These are phyloP conservation scores for Pinctada fucata DNA, from an alignment of 2,888 invertebrate species.

Conservation along the genomic window DNA sequence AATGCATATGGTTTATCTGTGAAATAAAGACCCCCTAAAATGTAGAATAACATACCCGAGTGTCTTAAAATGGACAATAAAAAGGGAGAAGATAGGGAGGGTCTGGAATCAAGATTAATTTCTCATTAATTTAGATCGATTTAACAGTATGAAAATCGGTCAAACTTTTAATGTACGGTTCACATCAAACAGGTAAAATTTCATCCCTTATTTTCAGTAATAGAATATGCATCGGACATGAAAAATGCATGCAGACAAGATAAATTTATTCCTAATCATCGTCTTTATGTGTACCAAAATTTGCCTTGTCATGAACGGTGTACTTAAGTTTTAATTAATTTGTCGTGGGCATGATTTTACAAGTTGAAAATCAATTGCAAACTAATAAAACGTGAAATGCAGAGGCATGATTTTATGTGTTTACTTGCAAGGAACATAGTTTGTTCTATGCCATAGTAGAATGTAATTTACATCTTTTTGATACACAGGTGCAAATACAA, in stretches of 20 bases:
- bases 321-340: not conserved
- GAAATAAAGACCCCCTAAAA: no score
- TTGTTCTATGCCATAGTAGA: not conserved
- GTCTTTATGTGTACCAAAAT: conserved; percentile 1
- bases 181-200: no score
- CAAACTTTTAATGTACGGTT: no score
- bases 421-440: not conserved
- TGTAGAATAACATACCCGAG: no score
- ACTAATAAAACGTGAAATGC: not conserved
- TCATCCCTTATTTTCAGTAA: no score
- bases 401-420: not conserved
- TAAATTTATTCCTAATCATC: not conserved
- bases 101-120: no score
- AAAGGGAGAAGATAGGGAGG: no score
- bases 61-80: no score
- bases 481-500: not conserved
- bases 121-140: no score
- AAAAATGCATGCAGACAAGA: not conserved
- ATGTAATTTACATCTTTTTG: not conserved
- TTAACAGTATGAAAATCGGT: no score
- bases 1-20: no score
- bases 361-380: not conserved
- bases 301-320: not conserved
- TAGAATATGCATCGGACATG: not conserved
- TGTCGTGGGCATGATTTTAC: not conserved